Evolutionary conservation across 2,113 vertebrate genomes (phyloP).

Genomic region (Ginglymostoma cirratum): DNA sequence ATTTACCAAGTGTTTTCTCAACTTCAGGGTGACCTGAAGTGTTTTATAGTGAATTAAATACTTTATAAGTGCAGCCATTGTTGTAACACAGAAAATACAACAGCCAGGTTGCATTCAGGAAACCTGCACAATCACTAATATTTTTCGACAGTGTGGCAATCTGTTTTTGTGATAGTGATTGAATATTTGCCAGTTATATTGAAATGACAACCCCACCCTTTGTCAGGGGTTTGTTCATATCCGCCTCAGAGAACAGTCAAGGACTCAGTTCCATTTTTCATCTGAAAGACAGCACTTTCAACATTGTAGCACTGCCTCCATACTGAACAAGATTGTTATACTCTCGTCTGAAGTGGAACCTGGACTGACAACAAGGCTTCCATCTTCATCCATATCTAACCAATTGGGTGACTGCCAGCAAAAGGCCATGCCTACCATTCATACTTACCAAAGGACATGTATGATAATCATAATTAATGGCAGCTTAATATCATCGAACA

Average conservation of each 20-base stretch:
- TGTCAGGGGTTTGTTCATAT: too few relatives aligned
- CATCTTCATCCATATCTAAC: neutral
- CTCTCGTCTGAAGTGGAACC: too few relatives aligned
- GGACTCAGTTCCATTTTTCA: too few relatives aligned
- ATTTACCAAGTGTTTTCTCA: neutral
- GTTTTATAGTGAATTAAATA: neutral
- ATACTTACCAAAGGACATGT: neutral
- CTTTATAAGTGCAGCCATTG: neutral
- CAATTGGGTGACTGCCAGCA: neutral
- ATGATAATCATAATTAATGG: neutral
- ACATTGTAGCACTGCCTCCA: too few relatives aligned
- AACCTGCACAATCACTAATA: too few relatives aligned
- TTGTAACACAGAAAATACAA: neutral
- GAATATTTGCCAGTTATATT: neutral
- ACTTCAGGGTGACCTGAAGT: neutral
- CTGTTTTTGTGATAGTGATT: neutral
- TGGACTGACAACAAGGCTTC: neutral
- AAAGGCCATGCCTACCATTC: neutral
- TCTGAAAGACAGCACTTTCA: too few relatives aligned
- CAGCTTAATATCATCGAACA: neutral
- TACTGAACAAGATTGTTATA: too few relatives aligned
- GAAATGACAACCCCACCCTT: neutral
- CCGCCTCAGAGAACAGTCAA: too few relatives aligned
- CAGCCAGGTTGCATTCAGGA: neutral
- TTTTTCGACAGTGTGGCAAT: neutral